Conservation (phyloP, 2,797 vertebrate genomes). For the Gymnoscopelus microlampas region DNA sequence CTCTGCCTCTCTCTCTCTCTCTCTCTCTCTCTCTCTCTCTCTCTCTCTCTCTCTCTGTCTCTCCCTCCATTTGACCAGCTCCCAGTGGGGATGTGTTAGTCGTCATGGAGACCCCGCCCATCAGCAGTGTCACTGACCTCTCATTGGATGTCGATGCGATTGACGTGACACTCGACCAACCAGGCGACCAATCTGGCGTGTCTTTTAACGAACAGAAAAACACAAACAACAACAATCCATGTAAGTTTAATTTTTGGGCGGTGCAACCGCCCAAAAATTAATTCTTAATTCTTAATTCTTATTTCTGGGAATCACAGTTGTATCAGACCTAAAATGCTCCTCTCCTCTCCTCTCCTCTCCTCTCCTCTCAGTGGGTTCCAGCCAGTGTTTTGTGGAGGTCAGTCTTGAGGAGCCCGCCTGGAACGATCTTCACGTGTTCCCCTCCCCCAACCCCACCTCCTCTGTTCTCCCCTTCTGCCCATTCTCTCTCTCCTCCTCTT, state of each 20-base stretch:
- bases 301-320: too few relatives aligned
- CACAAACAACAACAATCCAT: conserved; percentile 64
- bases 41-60: neutral
- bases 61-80: neutral
- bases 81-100: neutral
- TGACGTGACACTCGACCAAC: neutral
- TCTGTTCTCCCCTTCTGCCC: too few relatives aligned
- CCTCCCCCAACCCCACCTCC: too few relatives aligned
- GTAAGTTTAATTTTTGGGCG: too few relatives aligned
- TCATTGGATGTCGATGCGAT: neutral
- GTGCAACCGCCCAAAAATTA: too few relatives aligned
- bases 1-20: too few relatives aligned
- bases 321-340: neutral
- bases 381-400: too few relatives aligned
- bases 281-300: too few relatives aligned
- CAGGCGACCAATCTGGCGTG: neutral
- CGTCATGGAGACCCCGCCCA: neutral
- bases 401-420: too few relatives aligned
- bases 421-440: too few relatives aligned
- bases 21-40: too few relatives aligned
- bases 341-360: neutral
- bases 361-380: neutral
- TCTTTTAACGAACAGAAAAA: conserved; percentile 53
- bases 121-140: neutral
- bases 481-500: too few relatives aligned